Base-by-base conservation (phyloP, 2,888 invertebrate species). In the Polyploca ridens region DNA sequence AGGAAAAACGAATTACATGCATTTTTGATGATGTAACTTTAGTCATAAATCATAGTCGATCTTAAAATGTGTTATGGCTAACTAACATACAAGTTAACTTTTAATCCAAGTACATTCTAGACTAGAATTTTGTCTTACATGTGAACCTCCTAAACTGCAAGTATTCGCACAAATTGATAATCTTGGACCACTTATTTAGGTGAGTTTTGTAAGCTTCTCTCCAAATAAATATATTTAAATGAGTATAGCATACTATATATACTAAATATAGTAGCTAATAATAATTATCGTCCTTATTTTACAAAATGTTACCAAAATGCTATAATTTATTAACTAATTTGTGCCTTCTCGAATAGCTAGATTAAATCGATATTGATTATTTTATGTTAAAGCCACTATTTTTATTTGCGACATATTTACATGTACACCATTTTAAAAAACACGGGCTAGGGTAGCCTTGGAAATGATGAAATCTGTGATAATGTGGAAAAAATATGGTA, bases 401-500 rank as follows among this genome's bases (percentile, higher is more conserved):
- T 80, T 79, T 80, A 72, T 81, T 84, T 80, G 68, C 66, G 66
- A 79, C 79, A 74, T 76, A 79, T 83, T 77, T 75, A 75, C 70
- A 66, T 8, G 38, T 10, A 38, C 35, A 35, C 38, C 5, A 13
- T 41, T 72, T 67, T 74, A 76, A 77, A 27, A 71, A 66, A 73
- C 70, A 74, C 75, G 77, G 77, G 77, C 77, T 77, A 67, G 69
- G 70, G 75, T 74, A 81, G 74, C 81, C 86, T 85, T 84, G 79
- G 79, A 84, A 85, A 83, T 79, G 79, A 68, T 75, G 82, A 80
- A 79, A 85, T 84, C 90, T 91, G 91, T 90, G 91, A 91, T 91
- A 90, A 54, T 73, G 75, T 70, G 69, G 73, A 76, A 81, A 72
- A 72, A 79, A 73, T 75, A 79, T 75, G 77, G 71, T 78, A 73